Percentiles rank a stretch among this genome's conserved stretches.
phyloP scores from a whole-genome alignment of 2,113 vertebrate species.

The Myxocyprinus asiaticus region DNA sequence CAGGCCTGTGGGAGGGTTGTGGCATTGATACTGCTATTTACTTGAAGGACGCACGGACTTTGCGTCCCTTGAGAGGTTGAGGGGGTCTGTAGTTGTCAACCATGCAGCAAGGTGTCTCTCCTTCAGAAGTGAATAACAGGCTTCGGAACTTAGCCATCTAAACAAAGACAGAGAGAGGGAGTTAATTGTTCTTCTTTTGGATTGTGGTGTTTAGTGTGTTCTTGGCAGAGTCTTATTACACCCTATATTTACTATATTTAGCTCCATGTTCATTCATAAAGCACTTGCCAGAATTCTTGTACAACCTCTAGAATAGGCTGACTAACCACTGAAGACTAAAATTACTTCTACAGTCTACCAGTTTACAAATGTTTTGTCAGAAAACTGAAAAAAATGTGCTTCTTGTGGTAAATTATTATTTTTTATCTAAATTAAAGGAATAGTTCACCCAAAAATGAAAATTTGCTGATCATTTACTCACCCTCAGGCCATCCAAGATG shows the following conservation, averaged over 20 bases:
- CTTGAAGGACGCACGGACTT: conserved; percentile 80
- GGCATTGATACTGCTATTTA: conserved; percentile 44
- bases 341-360: not conserved
- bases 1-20: not conserved
- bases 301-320: not conserved
- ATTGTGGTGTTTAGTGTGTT: conserved; percentile 8
- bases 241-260: conserved; percentile 17
- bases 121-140: conserved; percentile 81
- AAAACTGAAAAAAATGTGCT: not conserved
- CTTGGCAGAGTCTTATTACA: conserved; percentile 23
- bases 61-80: conserved; percentile 85
- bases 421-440: too few relatives aligned
- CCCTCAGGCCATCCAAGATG: too few relatives aligned
- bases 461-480: too few relatives aligned
- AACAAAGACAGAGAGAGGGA: not conserved
- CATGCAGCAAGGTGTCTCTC: conserved; percentile 81
- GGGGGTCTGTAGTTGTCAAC: conserved; percentile 87
- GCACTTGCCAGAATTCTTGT: not conserved
- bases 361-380: not conserved
- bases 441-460: too few relatives aligned
- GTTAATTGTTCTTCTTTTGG: too few relatives aligned
- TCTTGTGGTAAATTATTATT: too few relatives aligned
- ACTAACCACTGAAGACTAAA: conserved; percentile 24
- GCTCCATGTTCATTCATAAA: conserved; percentile 12
- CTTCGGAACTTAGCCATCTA: conserved; percentile 83